phyloP scores from a whole-genome alignment of 2,113 vertebrate genomes.

The Petromus typicus region DNA sequence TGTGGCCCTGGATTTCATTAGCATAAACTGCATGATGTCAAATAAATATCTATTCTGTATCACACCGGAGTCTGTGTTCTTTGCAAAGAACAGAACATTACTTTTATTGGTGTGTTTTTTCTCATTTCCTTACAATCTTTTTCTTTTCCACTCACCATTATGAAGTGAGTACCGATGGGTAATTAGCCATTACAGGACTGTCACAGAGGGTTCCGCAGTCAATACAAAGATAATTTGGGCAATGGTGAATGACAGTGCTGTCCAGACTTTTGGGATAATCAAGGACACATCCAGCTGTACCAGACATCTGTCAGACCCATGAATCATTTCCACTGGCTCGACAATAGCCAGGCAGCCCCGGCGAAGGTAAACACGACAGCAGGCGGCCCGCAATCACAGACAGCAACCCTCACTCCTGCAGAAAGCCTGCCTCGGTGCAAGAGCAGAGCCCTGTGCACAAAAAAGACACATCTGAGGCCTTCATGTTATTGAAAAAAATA shows the following conservation, averaged over 20 bases:
- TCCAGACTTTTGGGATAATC: conserved; percentile 99
- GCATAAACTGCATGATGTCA: conserved; percentile 61
- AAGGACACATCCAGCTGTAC: conserved; percentile 99
- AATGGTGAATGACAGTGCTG: conserved; percentile 99
- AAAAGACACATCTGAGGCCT: not conserved
- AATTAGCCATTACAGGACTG: conserved; percentile 99
- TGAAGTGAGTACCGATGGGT: conserved; percentile 97
- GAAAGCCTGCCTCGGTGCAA: conserved; percentile 72
- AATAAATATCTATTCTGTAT: conserved; percentile 60
- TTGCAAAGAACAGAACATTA: conserved; percentile 68
- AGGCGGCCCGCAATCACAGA: conserved; percentile 87
- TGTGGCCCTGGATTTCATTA: conserved; percentile 81
- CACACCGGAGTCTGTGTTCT: conserved; percentile 63
- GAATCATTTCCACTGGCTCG: conserved; percentile 98
- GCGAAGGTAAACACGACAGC: conserved; percentile 94
- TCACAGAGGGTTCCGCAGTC: conserved; percentile 99
- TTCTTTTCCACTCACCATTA: conserved; percentile 85
- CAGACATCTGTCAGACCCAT: conserved; percentile 99
- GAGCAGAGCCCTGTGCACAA: not conserved
- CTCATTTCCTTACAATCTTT: conserved; percentile 80
- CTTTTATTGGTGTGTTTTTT: conserved; percentile 77
- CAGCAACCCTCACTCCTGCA: conserved; percentile 86
- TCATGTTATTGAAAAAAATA: not conserved
- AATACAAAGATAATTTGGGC: conserved; percentile 99
- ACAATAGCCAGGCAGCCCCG: conserved; percentile 92